A percentile compares a stretch with the other conserved stretches of the same genome.
Conservation (phyloP, 2,113 vertebrate genomes). For the Sylvietta virens region DNA sequence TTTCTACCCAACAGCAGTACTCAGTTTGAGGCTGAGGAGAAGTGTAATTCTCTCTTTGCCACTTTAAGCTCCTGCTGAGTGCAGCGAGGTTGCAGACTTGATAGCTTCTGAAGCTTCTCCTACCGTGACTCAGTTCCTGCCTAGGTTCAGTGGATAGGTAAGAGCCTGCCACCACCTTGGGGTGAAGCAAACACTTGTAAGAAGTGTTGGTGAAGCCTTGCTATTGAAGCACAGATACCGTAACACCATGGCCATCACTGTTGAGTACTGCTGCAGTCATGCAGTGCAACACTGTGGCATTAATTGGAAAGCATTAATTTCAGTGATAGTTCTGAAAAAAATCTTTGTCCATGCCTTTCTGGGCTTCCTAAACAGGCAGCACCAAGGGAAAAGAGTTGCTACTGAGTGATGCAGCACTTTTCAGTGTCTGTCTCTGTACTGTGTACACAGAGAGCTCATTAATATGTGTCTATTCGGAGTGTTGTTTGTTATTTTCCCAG, state of each 20-base stretch:
- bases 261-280: accelerated
- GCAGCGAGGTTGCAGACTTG: not conserved
- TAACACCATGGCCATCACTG: accelerated
- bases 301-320: not conserved
- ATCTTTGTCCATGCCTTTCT: not conserved
- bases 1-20: not conserved
- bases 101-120: not conserved
- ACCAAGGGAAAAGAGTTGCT: not conserved
- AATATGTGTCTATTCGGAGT: not conserved
- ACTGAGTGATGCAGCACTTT: not conserved
- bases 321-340: not conserved
- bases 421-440: not conserved
- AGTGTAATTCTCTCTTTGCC: not conserved
- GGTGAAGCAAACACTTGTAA: not conserved
- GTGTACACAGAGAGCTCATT: not conserved
- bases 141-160: not conserved
- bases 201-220: not conserved
- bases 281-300: not conserved
- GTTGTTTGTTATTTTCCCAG: not conserved
- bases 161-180: not conserved
- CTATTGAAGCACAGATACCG: not conserved
- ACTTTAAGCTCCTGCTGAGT: not conserved
- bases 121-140: not conserved
- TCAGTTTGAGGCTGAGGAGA: not conserved
- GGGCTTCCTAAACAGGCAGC: not conserved